These are phyloP conservation scores for Cettia cetti DNA, from an alignment of 2,113 vertebrate genomes.

Conservation along the genomic window DNA sequence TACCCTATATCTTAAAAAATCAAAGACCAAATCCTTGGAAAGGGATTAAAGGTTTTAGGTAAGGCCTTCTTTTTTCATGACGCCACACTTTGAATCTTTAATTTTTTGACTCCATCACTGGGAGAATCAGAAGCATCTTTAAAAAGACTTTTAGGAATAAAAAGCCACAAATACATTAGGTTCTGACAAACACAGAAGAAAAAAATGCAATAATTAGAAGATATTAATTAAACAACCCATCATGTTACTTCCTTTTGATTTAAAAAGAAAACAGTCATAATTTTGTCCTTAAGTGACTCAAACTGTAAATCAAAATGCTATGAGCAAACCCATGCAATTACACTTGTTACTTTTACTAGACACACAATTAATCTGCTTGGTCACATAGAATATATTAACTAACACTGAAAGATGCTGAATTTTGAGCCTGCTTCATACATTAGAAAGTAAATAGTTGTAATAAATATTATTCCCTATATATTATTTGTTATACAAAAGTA, in stretches of 20 bases:
- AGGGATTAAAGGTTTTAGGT: not conserved
- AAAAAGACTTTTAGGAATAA: not conserved
- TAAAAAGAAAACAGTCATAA: not conserved
- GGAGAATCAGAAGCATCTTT: not conserved
- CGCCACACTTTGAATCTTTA: not conserved
- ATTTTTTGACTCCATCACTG: not conserved
- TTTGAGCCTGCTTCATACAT: not conserved
- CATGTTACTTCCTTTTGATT: not conserved
- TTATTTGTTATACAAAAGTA: not conserved
- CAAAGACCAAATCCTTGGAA: not conserved
- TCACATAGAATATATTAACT: not conserved
- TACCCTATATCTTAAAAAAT: not conserved
- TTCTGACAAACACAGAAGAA: not conserved
- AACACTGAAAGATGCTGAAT: not conserved
- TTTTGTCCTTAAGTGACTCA: not conserved
- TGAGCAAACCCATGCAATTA: conserved; percentile 1
- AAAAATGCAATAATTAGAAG: not conserved
- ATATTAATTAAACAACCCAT: not conserved
- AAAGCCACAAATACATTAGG: not conserved
- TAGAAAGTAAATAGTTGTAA: not conserved
- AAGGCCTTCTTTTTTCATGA: not conserved
- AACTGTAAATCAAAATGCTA: not conserved
- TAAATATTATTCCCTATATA: not conserved
- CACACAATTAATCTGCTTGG: not conserved
- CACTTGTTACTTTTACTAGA: not conserved